A percentile compares a stretch with the other conserved stretches of the same genome.
Conservation (phyloP, 2,888 invertebrate species). For the Podabrus alpinus region DNA sequence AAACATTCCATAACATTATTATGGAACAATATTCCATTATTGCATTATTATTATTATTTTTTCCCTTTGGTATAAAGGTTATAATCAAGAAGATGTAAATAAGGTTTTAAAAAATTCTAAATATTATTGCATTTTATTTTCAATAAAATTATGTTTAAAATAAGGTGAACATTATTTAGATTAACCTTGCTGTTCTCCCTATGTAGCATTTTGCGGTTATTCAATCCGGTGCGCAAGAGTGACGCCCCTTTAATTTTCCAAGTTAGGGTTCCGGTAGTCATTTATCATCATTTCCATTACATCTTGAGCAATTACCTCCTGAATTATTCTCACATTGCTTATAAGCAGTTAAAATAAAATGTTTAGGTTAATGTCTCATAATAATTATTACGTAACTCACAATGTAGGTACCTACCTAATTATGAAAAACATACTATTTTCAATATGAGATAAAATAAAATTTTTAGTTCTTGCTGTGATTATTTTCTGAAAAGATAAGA, state of each 20-base stretch:
- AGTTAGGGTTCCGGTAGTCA: constrained; percentile 1
- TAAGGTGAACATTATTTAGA: neutral
- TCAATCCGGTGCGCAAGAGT: neutral
- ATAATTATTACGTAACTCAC: neutral
- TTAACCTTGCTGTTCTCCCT: neutral
- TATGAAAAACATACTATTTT: neutral
- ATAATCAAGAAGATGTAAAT: neutral
- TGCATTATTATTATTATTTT: neutral
- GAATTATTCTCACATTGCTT: neutral
- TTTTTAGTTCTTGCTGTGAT: neutral
- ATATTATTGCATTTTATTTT: neutral
- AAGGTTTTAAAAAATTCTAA: neutral
- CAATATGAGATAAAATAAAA: neutral
- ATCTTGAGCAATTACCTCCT: neutral
- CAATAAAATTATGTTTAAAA: neutral
- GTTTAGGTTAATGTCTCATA: neutral
- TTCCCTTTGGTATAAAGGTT: neutral
- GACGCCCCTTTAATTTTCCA: neutral
- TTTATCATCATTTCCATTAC: constrained; percentile 1
- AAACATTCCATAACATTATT: neutral
- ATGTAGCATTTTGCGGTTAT: neutral
- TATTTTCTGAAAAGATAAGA: neutral
- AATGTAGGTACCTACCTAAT: neutral
- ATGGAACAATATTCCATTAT: neutral
- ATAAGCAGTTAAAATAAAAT: neutral